A percentile compares a stretch with the other conserved stretches of the same genome.
These are phyloP conservation scores for Cepaea nemoralis DNA, from an alignment of 1,140 invertebrate genomes.

Conservation along the genomic window DNA sequence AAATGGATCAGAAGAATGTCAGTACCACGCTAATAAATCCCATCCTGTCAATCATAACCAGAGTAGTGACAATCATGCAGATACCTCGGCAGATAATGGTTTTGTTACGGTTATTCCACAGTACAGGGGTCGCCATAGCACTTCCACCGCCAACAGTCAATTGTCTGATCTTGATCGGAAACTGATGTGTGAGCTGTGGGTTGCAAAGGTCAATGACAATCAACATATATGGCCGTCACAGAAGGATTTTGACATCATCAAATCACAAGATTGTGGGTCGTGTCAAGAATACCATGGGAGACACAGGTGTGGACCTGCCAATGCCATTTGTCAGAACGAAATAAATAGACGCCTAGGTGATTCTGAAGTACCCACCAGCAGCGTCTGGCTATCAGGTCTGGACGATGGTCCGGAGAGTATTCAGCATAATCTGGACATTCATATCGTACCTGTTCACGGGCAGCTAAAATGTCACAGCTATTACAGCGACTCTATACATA, in stretches of 20 bases:
- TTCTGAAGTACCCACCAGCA: background rate
- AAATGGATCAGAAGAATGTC: too few species aligned
- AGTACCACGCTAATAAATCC: too few species aligned
- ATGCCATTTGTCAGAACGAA: too few species aligned
- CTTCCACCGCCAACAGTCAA: too few species aligned
- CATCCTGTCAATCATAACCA: too few species aligned
- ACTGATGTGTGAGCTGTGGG: background rate
- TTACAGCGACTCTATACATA: background rate
- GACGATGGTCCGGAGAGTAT: background rate
- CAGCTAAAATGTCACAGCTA: background rate
- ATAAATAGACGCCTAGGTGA: background rate
- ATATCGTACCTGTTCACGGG: background rate
- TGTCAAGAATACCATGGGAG: too few species aligned
- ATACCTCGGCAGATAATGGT: background rate
- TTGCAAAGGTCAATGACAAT: background rate
- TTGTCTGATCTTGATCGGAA: background rate
- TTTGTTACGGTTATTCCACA: background rate
- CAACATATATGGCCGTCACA: background rate
- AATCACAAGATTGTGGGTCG: too few species aligned
- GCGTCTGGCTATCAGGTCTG: background rate
- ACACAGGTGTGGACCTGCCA: too few species aligned
- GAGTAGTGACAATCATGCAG: too few species aligned
- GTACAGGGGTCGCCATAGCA: too few species aligned
- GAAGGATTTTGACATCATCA: too few species aligned
- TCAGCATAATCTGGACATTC: background rate